Conservation (phyloP, 2,797 vertebrate species). For the Margarornis squamiger region DNA sequence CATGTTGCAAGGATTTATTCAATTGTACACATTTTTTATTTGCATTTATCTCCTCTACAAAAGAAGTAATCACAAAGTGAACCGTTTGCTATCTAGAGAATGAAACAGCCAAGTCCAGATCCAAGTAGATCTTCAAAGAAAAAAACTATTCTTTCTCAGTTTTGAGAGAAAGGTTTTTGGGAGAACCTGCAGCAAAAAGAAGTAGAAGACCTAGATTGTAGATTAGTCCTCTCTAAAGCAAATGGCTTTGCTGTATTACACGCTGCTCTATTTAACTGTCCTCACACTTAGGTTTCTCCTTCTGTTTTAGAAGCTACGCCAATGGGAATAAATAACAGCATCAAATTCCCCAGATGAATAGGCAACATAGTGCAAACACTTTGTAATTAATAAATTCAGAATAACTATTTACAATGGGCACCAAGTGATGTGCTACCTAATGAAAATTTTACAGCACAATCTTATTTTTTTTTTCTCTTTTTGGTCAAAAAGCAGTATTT, state of each 20-base stretch:
- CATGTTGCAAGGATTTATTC: not conserved
- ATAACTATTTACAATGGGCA: not conserved
- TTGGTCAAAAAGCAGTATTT: not conserved
- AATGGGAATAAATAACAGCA: not conserved
- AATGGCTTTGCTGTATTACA: not conserved
- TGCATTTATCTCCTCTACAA: not conserved
- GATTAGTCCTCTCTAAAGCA: not conserved
- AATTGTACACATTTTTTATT: not conserved
- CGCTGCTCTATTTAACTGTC: not conserved
- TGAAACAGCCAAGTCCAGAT: not conserved
- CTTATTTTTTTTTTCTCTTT: not conserved
- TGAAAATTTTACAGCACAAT: not conserved
- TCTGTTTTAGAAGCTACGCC: not conserved
- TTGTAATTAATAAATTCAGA: not conserved
- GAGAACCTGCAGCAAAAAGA: not conserved
- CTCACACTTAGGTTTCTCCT: not conserved
- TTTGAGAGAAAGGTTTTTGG: not conserved
- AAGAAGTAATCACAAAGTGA: not conserved
- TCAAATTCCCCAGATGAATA: not conserved
- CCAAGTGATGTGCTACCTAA: not conserved
- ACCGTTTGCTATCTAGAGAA: not conserved
- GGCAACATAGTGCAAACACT: not conserved
- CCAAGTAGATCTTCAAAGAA: not conserved
- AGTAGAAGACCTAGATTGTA: not conserved
- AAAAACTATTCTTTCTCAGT: not conserved